Percentiles rank a stretch among this genome's conserved stretches.
Evolutionary conservation across 2,113 vertebrate species (phyloP).

Genomic region (Conger conger): DNA sequence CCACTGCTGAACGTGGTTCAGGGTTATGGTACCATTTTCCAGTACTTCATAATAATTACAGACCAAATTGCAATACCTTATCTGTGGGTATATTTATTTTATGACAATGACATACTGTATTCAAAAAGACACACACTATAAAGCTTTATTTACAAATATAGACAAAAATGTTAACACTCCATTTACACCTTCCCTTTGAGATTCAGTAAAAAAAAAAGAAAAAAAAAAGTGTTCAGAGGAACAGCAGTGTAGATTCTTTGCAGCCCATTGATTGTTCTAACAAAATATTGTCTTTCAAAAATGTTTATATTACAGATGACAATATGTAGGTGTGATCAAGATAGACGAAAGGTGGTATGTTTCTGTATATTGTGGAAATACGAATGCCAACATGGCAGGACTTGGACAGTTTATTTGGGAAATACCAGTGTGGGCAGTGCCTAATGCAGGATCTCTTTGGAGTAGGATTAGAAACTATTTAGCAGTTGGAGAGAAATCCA

Average conservation of each 20-base stretch:
- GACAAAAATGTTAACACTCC: not conserved
- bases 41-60: not conserved
- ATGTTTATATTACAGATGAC: not conserved
- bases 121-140: not conserved
- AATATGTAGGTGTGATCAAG: not conserved
- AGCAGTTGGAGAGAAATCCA: not conserved
- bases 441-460: not conserved
- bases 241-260: not conserved
- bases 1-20: not conserved
- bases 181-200: not conserved
- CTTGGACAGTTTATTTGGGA: not conserved
- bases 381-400: not conserved
- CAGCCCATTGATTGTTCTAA: not conserved
- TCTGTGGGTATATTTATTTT: not conserved
- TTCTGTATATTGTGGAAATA: not conserved
- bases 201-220: not conserved
- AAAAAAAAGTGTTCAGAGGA: not conserved
- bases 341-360: not conserved
- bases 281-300: not conserved
- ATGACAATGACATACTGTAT: not conserved
- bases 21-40: not conserved
- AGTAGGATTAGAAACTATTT: not conserved
- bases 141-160: conserved; percentile 13
- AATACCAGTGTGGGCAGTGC: not conserved
- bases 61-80: not conserved